These are phyloP conservation scores for Rhinoderma darwinii DNA, from an alignment of 2,113 vertebrate species.

Conservation along the genomic window DNA sequence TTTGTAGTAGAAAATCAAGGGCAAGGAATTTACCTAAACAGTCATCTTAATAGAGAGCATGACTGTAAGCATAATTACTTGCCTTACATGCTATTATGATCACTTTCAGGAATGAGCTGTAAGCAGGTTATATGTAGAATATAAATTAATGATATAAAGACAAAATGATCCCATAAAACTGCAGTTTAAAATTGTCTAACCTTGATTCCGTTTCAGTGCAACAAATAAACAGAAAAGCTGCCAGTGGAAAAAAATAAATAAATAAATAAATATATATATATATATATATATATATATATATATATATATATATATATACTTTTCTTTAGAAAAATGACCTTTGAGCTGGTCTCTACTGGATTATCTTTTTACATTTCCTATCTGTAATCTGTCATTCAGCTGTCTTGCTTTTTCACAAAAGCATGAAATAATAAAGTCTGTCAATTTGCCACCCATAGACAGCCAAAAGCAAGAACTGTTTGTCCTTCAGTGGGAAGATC, in stretches of 20 bases:
- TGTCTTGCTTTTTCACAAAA: conserved; percentile 45
- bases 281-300: no score
- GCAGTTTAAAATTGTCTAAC: conserved; percentile 18
- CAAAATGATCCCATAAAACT: neutral
- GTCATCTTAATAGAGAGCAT: neutral
- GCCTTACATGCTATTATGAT: conserved; percentile 31
- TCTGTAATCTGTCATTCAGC: conserved; percentile 59
- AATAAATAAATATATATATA: no score
- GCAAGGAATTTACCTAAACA: conserved; percentile 6
- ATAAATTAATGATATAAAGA: conserved; percentile 25
- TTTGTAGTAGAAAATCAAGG: conserved; percentile 3
- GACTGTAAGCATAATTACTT: conserved; percentile 32
- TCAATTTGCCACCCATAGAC: conserved; percentile 60
- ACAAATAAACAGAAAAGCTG: conserved; percentile 1
- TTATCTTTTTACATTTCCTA: conserved; percentile 56
- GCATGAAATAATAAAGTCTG: conserved; percentile 58
- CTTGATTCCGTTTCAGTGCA: conserved; percentile 18
- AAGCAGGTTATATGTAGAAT: conserved; percentile 19
- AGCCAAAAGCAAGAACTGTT: conserved; percentile 60
- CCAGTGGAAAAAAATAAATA: conserved; percentile 6
- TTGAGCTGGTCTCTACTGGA: conserved; percentile 47
- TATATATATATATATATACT: no score
- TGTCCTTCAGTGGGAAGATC: conserved; percentile 56
- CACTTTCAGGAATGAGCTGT: neutral
- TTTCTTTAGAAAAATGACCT: conserved; percentile 47